These are phyloP conservation scores for Ashinkailepas kermadecensis DNA, from an alignment of 2,888 invertebrate species.

Conservation along the genomic window DNA sequence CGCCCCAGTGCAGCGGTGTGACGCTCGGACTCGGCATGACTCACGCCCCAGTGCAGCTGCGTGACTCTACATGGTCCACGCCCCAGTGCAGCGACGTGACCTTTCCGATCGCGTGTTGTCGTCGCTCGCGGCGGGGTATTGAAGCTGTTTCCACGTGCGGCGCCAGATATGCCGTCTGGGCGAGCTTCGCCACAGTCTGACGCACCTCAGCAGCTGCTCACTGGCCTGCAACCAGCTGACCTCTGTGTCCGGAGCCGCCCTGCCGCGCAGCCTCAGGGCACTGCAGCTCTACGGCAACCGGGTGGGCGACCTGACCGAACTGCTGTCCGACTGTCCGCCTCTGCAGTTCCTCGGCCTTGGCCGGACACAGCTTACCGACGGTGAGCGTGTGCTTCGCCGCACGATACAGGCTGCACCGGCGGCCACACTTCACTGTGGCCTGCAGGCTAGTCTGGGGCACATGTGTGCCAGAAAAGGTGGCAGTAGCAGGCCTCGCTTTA, in stretches of 20 bases:
- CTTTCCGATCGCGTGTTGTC: no score
- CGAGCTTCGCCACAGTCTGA: neutral
- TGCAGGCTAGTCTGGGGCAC: no score
- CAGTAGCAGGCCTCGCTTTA: no score
- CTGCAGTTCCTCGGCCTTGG: neutral
- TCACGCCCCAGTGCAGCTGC: no score
- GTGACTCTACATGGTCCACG: no score
- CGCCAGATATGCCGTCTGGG: neutral
- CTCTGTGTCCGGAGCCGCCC: neutral
- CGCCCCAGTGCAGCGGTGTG: no score
- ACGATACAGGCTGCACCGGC: no score
- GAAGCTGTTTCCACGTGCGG: neutral
- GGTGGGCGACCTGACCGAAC: neutral
- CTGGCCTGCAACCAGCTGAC: constrained; percentile 2
- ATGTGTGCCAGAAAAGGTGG: no score
- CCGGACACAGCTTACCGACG: neutral
- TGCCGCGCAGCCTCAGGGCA: neutral
- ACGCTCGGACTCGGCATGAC: no score
- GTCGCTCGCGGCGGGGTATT: no score
- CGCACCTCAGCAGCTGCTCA: neutral
- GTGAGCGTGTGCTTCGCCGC: neutral
- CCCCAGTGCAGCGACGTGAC: no score
- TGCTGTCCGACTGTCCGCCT: neutral
- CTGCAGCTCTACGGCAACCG: constrained; percentile 5
- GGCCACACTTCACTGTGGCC: no score